Evolutionary conservation across 2,888 invertebrate genomes (phyloP), one percentile per base, ranked within the genome.

Genomic region (Teinopalpus imperialis): DNA sequence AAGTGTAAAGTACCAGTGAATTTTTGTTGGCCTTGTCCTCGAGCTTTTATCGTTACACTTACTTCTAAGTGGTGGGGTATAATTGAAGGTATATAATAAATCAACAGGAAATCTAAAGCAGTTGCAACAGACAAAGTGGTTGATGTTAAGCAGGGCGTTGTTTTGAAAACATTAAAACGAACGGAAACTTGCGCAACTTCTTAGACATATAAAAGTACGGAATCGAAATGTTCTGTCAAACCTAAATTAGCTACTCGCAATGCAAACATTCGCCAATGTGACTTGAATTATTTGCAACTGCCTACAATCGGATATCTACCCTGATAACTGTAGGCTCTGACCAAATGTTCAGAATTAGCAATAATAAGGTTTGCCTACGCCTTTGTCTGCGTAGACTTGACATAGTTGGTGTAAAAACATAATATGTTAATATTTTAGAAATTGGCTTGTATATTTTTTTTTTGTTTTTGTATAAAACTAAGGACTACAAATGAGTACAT

Each of bases 1-100:
- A 9, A 7, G 36, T 14, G 23, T 14, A 16, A 41, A 24, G n/a
- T 41, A 24, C 34, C 37, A 41, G 29, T 13, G 24, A 41, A 50
- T 48, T 48, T 55, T 14, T 23, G 43, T 8, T 30, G 51, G 27
- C 56, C 52, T 50, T 52, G 54, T 51, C 53, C 52, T 50, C 49
- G 36, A 32, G 45, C 24, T 30, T 48, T 42, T 26, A 39, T 12
- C 16, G 18, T 40, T 36, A 43, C 41, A 34, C 48, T 46, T 37
- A 34, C 45, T 44, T 31, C 13, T 27, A 27, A 45, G 9, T 34
- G 14, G 29, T 29, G 14, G 13, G 6, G n/a, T 45, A 32, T 44
- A 40, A 45, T 45, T 40, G 23, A 31, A 27, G 8, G 5, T 20
- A 14, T 39, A 23, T 20, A 32, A 46, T 49, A 49, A 39, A 34